Evolutionary conservation across 2,113 vertebrate species (phyloP).

Genomic region (Agelaius phoeniceus): DNA sequence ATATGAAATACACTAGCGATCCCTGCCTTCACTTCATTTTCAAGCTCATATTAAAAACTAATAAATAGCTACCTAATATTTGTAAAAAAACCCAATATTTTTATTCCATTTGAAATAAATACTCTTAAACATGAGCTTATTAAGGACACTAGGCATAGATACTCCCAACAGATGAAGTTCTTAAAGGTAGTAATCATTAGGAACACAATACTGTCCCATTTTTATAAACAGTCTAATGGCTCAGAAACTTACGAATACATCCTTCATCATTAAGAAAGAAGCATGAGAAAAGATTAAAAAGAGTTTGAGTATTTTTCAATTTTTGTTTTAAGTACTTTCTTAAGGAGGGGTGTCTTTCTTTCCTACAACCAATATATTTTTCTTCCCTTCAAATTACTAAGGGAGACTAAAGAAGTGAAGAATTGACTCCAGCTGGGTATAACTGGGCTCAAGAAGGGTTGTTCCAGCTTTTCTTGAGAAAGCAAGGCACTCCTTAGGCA

Average conservation of each 20-base stretch:
- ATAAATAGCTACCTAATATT: not conserved
- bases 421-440: not conserved
- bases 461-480: not conserved
- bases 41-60: not conserved
- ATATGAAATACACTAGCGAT: not conserved
- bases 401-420: not conserved
- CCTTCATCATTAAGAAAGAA: not conserved
- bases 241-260: not conserved
- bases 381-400: not conserved
- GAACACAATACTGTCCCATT: not conserved
- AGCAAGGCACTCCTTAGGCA: not conserved
- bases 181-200: not conserved
- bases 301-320: not conserved
- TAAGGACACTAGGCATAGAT: not conserved
- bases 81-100: not conserved
- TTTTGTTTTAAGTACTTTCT: not conserved
- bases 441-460: not conserved
- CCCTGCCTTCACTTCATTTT: not conserved
- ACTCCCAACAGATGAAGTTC: not conserved
- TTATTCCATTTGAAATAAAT: not conserved
- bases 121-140: not conserved
- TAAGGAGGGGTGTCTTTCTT: not conserved
- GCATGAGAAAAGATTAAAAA: not conserved
- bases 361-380: not conserved
- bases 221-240: not conserved